Conservation (phyloP, 1,140 invertebrate species). For the Copidosoma floridanum region DNA sequence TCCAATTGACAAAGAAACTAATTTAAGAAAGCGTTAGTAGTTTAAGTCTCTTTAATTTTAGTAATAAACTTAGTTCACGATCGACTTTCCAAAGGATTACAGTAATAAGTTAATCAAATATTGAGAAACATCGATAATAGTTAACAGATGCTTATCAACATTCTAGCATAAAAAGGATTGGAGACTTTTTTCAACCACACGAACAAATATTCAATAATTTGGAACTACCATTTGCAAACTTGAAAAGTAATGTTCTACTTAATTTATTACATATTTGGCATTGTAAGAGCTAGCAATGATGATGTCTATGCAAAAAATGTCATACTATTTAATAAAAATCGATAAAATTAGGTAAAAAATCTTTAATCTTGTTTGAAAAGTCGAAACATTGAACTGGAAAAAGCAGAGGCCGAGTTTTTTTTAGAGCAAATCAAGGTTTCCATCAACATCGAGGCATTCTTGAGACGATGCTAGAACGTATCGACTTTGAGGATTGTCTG, state of each 20-base stretch:
- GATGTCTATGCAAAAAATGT: slow-evolving; percentile 6
- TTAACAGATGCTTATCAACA: no score
- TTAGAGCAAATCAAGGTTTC: slow-evolving; percentile 19
- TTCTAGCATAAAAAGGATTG: not conserved
- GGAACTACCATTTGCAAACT: not conserved
- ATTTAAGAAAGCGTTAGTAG: slow-evolving; percentile 21
- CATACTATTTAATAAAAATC: not conserved
- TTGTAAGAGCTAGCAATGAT: slow-evolving; percentile 21
- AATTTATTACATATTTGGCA: slow-evolving; percentile 17
- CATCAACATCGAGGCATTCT: slow-evolving; percentile 24
- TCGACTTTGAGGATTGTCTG: slow-evolving; percentile 27
- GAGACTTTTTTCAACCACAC: slow-evolving; percentile 11
- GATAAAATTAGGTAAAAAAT: slow-evolving; percentile 2
- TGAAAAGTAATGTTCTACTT: slow-evolving; percentile 8
- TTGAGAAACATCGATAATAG: no score
- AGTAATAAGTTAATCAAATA: no score
- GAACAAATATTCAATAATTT: no score
- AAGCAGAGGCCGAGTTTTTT: slow-evolving; percentile 15
- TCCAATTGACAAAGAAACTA: slow-evolving; percentile 5
- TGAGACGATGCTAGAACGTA: slow-evolving; percentile 28
- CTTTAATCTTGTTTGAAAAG: slow-evolving; percentile 14
- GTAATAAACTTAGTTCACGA: slow-evolving; percentile 15
- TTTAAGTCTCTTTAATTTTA: slow-evolving; percentile 9
- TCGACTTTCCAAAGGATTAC: slow-evolving; percentile 24
- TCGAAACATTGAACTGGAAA: slow-evolving; percentile 19